Base-by-base conservation (phyloP, 2,888 invertebrate species). In the Actias luna region DNA sequence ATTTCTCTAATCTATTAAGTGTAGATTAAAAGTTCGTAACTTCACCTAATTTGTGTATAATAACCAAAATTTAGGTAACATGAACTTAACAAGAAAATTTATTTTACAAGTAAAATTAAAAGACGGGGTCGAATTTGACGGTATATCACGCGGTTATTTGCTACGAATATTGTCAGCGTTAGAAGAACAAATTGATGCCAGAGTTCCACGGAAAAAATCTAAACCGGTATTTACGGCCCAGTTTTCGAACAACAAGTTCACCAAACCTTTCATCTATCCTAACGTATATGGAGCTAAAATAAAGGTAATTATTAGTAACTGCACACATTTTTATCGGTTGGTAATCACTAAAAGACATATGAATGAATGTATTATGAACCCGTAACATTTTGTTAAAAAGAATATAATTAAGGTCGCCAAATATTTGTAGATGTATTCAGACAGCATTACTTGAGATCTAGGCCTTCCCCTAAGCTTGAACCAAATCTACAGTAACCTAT, bases 221-320 rank as follows among this genome's bases (percentile, higher is more conserved):
- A 69, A 65, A 33, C 82, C 85, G 0, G 31, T 81, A 0, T 82
- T 87, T 59, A 80, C 75, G 0, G 90, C 89, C 0, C 66, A 79
- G 10, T 89, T 89, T 57, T 78, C 75, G 0, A 89, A 88, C 64
- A 90, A 89, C 59, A 73, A 78, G 57, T 81, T 76, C 22, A 87
- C 89, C 0, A 79, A 69, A 10, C 80, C 77, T 0, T 85, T 75
- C 52, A 80, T 91, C 3, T 90, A 85, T 66, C 87, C 88, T 1
- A 64, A 72, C 25, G 55, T 75, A 10, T 68, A 64, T 18, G 60
- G 62, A 27, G 58, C 59, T 22, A 50, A 36, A 22, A 18, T 55
- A 39, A 36, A 25, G 36, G n/a, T 55, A 55, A 60, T 22, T 46
- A 39, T n/a, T 5, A 18, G 5, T 4, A 42, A 18, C 7, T 42